phyloP scores from a whole-genome alignment of 2,797 vertebrate species.

The Miichthys miiuy region DNA sequence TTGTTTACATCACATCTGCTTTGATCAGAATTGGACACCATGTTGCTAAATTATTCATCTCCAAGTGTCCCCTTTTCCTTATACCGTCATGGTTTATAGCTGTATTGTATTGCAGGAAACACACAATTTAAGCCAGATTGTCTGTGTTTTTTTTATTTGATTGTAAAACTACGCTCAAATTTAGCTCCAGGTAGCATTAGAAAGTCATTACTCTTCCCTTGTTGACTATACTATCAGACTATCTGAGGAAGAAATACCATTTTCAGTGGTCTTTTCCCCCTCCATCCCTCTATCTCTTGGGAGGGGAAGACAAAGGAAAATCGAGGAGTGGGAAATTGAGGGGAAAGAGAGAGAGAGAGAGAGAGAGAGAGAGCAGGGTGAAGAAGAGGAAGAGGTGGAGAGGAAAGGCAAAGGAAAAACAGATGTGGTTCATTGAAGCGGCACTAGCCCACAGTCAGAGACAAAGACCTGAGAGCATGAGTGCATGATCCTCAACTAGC shows the following conservation, averaged over 20 bases:
- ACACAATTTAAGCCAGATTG: not conserved
- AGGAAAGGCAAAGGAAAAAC: constrained; percentile 52
- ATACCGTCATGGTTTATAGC: not conserved
- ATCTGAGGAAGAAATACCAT: constrained; percentile 46
- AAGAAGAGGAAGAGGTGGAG: constrained; percentile 40
- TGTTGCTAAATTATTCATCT: constrained; percentile 15
- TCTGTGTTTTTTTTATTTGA: constrained; percentile 19
- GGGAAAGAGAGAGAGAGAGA: constrained; percentile 38
- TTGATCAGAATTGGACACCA: constrained; percentile 8
- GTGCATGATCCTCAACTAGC: constrained; percentile 72
- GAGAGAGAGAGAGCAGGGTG: not conserved
- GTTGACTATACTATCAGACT: constrained; percentile 29
- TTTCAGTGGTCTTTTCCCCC: constrained; percentile 36
- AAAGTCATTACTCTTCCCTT: constrained; percentile 14
- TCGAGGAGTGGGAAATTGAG: constrained; percentile 70
- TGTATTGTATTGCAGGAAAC: not conserved
- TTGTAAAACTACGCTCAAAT: constrained; percentile 5
- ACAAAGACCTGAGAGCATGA: constrained; percentile 75
- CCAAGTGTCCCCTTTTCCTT: constrained; percentile 10
- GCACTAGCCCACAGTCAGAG: constrained; percentile 72
- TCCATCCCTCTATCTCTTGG: constrained; percentile 57
- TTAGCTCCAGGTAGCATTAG: constrained; percentile 32
- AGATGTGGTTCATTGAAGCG: constrained; percentile 79
- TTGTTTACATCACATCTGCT: constrained; percentile 16
- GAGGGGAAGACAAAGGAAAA: constrained; percentile 75